Base-by-base conservation (phyloP, 2,113 vertebrate species). In the Neodontobutis hainanensis region DNA sequence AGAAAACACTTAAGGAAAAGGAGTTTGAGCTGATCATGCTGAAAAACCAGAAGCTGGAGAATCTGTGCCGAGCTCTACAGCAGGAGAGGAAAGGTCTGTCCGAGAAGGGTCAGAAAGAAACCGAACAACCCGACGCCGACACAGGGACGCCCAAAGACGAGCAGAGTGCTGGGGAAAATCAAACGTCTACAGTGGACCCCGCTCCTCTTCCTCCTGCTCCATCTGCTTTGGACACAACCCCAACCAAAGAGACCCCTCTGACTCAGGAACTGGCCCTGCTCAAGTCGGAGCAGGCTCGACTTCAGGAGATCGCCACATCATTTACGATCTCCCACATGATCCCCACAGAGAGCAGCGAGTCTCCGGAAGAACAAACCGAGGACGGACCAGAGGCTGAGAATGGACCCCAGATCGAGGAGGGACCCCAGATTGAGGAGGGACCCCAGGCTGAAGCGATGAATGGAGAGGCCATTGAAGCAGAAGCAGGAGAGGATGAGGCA, bases 41-140 rank as follows among this genome's bases (percentile, higher is more conserved):
- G 80, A 99, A 99, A 92, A 98, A 94, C 62, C 94, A 96, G 85
- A 95, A 95, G 74, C 83, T 99, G 43, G 97, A 99, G 90, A 99
- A 95, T 36, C 94, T 99, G 32, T 99, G 97, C 67, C 91, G 97
- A 55, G 97, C 96, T 53, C 87, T 99, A 82, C 97, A 99, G 68
- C 96, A 95, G 58, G 95, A 99, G 84, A 95, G 97, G 75, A 97
- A 94, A 15, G 93, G 90, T 73, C 87, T 98, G 19, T 93, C 91
- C 69, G 94, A 91, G 84, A 97, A 95, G 90, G 92, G 95, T 11
- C 94, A 94, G 79, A 92, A 92, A 60, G 91, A 89, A 2, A 91
- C 38, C 81, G 8, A 49, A 34, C 65, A 65, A 42, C 27, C 70
- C 0, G 83, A 71, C 0, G 45, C 59, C 4, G 70, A 77, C 19